These are phyloP conservation scores for Apodemia hepburni DNA, from an alignment of 2,888 invertebrate genomes.

Conservation along the genomic window DNA sequence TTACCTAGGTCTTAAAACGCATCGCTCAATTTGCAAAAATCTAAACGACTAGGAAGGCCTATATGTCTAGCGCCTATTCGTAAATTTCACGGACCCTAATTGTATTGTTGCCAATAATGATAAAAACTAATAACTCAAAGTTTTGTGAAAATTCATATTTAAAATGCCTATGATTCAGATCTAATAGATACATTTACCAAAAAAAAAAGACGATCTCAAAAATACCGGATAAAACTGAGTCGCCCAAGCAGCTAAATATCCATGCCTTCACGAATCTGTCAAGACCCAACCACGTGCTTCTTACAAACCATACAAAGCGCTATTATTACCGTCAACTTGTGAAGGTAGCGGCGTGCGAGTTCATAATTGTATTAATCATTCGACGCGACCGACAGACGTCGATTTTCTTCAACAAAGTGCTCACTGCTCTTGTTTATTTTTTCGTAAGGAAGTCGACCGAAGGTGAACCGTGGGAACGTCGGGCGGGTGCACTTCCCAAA, in stretches of 20 bases:
- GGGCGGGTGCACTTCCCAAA: constrained; percentile 81
- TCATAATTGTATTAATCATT: constrained; percentile 80
- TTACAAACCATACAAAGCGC: constrained; percentile 52
- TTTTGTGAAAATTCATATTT: no score
- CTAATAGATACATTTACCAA: background rate
- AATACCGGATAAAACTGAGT: background rate
- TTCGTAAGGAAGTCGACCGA: constrained; percentile 79
- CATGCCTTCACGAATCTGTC: constrained; percentile 20
- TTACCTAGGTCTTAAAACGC: no score
- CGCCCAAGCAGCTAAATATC: background rate
- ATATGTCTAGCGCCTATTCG: no score
- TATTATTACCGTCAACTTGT: constrained; percentile 64
- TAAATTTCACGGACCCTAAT: no score
- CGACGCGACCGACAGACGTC: constrained; percentile 77
- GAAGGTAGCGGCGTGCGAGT: constrained; percentile 71
- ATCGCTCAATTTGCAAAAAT: no score
- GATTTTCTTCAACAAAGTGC: constrained; percentile 79
- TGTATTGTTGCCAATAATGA: no score
- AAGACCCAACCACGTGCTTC: constrained; percentile 63
- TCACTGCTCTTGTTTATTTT: constrained; percentile 80
- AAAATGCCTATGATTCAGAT: no score
- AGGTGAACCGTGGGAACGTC: constrained; percentile 80
- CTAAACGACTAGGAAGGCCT: no score
- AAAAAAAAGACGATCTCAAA: background rate
- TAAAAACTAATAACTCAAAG: no score